phyloP scores from a whole-genome alignment of 1,140 invertebrate species.

The Chlorops oryzae region DNA sequence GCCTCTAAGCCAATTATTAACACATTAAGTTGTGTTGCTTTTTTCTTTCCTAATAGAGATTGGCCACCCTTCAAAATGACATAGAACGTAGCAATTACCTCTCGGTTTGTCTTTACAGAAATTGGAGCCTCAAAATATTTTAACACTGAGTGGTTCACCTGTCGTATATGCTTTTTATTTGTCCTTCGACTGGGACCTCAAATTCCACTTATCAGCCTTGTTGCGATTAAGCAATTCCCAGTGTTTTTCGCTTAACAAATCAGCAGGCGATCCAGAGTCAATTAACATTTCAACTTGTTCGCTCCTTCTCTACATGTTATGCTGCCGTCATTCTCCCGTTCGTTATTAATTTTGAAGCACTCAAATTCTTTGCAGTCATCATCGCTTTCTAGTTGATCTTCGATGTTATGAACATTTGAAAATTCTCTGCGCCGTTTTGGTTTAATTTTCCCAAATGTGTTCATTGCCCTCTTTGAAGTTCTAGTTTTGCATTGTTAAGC shows the following conservation, averaged over 20 bases:
- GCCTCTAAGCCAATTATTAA: slow-evolving; percentile 13
- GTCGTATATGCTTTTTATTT: slow-evolving; percentile 19
- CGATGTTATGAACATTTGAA: not conserved
- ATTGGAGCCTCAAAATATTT: slow-evolving; percentile 19
- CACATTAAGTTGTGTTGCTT: slow-evolving; percentile 15
- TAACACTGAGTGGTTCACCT: slow-evolving; percentile 16
- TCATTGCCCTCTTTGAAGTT: not conserved
- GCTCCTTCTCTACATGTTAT: not conserved
- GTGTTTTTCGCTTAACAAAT: slow-evolving; percentile 16
- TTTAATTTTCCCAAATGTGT: not conserved
- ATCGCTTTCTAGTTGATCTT: not conserved
- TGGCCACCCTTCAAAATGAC: slow-evolving; percentile 20
- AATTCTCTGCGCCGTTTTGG: not conserved
- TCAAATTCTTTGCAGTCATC: too few relatives aligned
- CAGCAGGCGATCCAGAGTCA: slow-evolving; percentile 11
- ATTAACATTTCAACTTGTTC: not conserved
- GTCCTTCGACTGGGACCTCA: slow-evolving; percentile 9
- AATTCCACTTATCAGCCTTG: slow-evolving; percentile 14
- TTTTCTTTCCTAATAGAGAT: slow-evolving; percentile 16
- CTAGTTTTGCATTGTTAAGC: not conserved
- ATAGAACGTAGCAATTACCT: slow-evolving; percentile 20
- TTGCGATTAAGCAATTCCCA: slow-evolving; percentile 9
- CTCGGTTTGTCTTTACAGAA: slow-evolving; percentile 1
- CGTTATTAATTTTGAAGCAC: too few relatives aligned
- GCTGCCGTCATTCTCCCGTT: not conserved